Conservation (phyloP, 2,113 vertebrate genomes). For the Leucosticte australis region DNA sequence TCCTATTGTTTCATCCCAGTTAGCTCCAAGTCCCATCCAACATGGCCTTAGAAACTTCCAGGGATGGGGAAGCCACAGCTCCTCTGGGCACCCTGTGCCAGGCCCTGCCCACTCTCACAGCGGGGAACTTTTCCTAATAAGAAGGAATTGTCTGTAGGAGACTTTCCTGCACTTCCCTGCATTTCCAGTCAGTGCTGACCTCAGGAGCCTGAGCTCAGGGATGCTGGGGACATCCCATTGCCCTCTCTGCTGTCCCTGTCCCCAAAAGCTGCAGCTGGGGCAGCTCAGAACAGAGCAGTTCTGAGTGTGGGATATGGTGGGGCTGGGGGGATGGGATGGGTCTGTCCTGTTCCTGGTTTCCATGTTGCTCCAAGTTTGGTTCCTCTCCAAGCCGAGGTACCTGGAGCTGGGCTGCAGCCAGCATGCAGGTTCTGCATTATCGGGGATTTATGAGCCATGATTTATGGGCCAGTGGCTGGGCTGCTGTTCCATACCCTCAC, state of each 20-base stretch:
- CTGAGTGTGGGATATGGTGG: accelerated
- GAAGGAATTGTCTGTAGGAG: neutral
- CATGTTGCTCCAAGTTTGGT: neutral
- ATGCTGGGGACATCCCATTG: neutral
- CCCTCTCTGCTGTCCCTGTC: neutral
- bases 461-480: conserved; percentile 27
- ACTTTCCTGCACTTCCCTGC: neutral
- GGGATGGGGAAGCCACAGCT: neutral
- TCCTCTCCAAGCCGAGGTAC: neutral
- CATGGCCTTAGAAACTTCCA: accelerated
- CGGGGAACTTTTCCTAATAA: neutral
- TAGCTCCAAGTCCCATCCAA: neutral
- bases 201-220: neutral
- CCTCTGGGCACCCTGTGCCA: neutral
- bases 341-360: neutral
- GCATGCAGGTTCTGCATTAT: conserved; percentile 15
- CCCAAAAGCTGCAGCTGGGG: neutral
- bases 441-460: conserved; percentile 56
- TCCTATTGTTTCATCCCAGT: neutral
- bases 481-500: conserved; percentile 17
- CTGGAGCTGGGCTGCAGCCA: conserved; percentile 21
- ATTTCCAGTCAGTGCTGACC: neutral
- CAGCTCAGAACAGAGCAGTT: neutral
- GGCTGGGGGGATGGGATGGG: neutral
- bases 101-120: neutral